Evolutionary conservation across 2,797 vertebrate species (phyloP), one percentile per base, ranked within the genome.

Genomic region (Phalloptychus januarius): DNA sequence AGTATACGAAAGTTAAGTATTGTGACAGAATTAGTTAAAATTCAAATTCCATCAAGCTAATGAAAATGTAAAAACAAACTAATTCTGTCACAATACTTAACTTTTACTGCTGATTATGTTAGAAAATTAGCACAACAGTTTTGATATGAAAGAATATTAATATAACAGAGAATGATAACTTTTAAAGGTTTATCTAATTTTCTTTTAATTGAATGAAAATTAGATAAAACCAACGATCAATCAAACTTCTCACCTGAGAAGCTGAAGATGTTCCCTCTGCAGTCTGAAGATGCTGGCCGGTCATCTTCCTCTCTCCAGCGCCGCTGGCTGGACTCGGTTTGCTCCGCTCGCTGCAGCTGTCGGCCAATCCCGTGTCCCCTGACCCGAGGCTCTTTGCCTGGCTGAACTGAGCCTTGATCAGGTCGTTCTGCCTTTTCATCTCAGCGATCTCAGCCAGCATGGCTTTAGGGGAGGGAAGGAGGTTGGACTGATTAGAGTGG

Each of bases 401-500:
- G 83, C 42, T 94, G 31, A 97, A 92, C 74, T 96, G 96, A 71
- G 95, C 89, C 91, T 89, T 95, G 61, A 98, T 95, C 36, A 93
- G 83, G 5, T 96, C 90, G 18, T 97, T 98, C 90, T 98, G 96
- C 52, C 82, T 75, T 2, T 93, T 95, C 63, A 98, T 87, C 85
- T 97, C 94, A 1, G 95, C 87, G 61, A 97, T 96, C 81, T 96
- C 96, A 4, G 89, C 89, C 85, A 96, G 81, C 74, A 97, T 79
- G 74, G 76, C 85, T 42, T 95, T 94, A 15, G 92, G 93, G 54
- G 87, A 84, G 33, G 83, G 36, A 71, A 58, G 74, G 10, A 83
- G 69, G 52, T 11, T 4, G 44, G 79, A 83, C 48, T 81, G 71
- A 45, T 86, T 74, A 52, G 65, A 79, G 63, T 25, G 63, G 48